phyloP scores from a whole-genome alignment of 2,888 invertebrate genomes.

The Drosophila nr. medialis region DNA sequence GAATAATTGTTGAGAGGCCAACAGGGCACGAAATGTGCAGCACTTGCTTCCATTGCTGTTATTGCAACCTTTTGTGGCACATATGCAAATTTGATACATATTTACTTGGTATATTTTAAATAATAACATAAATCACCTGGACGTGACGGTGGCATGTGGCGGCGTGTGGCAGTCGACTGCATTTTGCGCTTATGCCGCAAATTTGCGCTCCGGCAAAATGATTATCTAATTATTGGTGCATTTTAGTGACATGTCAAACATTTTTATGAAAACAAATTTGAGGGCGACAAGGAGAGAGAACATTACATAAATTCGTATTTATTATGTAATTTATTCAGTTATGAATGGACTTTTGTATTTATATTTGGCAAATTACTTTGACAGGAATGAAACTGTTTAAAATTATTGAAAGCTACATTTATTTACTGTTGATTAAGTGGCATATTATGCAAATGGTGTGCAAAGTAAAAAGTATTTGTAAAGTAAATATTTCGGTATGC shows the following conservation, averaged over 20 bases:
- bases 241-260: conserved; percentile 51
- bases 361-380: conserved; percentile 15
- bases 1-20: conserved; percentile 47
- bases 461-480: not conserved
- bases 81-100: conserved; percentile 41
- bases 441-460: conserved; percentile 3
- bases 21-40: conserved; percentile 31
- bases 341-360: conserved; percentile 4
- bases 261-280: conserved; percentile 29
- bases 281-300: not conserved
- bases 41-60: conserved; percentile 23
- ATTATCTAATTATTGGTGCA: conserved; percentile 63
- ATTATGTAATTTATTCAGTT: not conserved
- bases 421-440: conserved; percentile 20
- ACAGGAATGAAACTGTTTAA: conserved; percentile 26
- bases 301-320: conserved; percentile 13
- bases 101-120: conserved; percentile 13
- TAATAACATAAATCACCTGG: conserved; percentile 24
- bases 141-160: conserved; percentile 3
- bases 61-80: conserved; percentile 11
- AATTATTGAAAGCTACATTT: conserved; percentile 29
- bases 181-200: conserved; percentile 26
- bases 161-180: conserved; percentile 26
- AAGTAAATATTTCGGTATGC: not conserved
- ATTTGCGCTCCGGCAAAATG: conserved; percentile 34